Evolutionary conservation across 2,888 invertebrate genomes (phyloP), one percentile per base, ranked within the genome.

Genomic region (Cheilosia vernalis): DNA sequence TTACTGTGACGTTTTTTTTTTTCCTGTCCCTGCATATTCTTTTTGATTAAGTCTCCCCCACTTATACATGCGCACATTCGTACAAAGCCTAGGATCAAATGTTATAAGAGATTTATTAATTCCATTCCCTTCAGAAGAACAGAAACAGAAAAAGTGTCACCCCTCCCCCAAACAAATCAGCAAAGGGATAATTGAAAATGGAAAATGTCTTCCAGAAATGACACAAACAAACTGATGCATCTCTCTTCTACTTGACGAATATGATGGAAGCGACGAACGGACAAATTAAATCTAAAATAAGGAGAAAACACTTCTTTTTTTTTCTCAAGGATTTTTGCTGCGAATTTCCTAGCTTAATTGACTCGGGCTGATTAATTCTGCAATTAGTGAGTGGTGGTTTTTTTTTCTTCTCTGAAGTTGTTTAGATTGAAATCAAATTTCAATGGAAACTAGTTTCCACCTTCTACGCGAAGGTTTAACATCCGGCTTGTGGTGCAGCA

Each of bases 181-280:
- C 53, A 24, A 37, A 51, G 40, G 19, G 17, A 53, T 66, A 66
- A 66, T 53, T 66, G 53, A 66, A 66, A 66, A 66, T 66, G 40
- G 27, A 42, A 53, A 55, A 40, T 55, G 53, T 53, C 51, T 51
- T 55, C 24, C 7, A 27, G 44, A 44, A 19, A 7, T 17, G 7
- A 2, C 17, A 44, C 17, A 2, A 7, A 2, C 7, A 17, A 13
- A 5, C 7, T 44, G 19, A 6, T 51, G 51, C 51, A 24, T 51
- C 44, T 44, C n/a, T 44, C 17, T 44, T 17, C 17, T 6, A 42
- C 42, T 42, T 42, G 42, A 44, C 17, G 44, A 44, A 19, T 44
- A 17, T 44, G 7, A 44, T 17, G n/a, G 9, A 44, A n/a, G 44
- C 7, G 44, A 44, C 44, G 44, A 44, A 17, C 17, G 44, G 17